These are phyloP conservation scores for Pheucticus melanocephalus DNA, from an alignment of 2,113 vertebrate genomes.

Conservation along the genomic window DNA sequence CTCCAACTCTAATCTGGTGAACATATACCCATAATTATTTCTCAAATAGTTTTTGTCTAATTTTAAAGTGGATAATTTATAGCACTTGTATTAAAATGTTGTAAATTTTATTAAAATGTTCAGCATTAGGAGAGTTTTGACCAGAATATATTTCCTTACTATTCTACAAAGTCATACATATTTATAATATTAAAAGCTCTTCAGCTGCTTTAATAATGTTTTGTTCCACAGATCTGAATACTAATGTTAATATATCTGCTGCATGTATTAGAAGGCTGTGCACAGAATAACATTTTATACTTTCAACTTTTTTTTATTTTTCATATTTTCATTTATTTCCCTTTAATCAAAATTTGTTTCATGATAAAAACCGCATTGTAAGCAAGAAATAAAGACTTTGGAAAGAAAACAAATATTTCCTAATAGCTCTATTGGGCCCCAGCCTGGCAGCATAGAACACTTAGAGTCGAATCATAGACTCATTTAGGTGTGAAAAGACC, in stretches of 20 bases:
- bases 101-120: slow-evolving; percentile 77
- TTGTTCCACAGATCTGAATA: slow-evolving; percentile 64
- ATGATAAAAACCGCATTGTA: not conserved
- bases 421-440: accelerated
- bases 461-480: not conserved
- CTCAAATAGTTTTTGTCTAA: slow-evolving; percentile 77
- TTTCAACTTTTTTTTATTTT: not conserved
- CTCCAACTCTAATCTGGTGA: slow-evolving; percentile 70
- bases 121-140: slow-evolving; percentile 69
- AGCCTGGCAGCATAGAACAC: not conserved
- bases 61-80: slow-evolving; percentile 78
- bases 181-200: slow-evolving; percentile 75
- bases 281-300: slow-evolving; percentile 11
- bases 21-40: slow-evolving; percentile 75
- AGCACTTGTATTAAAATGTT: slow-evolving; percentile 68
- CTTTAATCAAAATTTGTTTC: slow-evolving; percentile 49
- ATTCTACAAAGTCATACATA: slow-evolving; percentile 73
- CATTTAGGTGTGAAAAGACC: not conserved
- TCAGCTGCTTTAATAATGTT: slow-evolving; percentile 73
- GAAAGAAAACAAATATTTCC: not conserved
- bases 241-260: slow-evolving; percentile 53
- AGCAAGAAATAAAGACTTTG: not conserved
- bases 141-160: slow-evolving; percentile 74
- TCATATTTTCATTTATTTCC: slow-evolving; percentile 6
- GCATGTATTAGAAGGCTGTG: slow-evolving; percentile 4